Percentiles rank a stretch among this genome's conserved stretches.
Conservation (phyloP, 2,113 vertebrate species). For the Acanthisitta chloris region DNA sequence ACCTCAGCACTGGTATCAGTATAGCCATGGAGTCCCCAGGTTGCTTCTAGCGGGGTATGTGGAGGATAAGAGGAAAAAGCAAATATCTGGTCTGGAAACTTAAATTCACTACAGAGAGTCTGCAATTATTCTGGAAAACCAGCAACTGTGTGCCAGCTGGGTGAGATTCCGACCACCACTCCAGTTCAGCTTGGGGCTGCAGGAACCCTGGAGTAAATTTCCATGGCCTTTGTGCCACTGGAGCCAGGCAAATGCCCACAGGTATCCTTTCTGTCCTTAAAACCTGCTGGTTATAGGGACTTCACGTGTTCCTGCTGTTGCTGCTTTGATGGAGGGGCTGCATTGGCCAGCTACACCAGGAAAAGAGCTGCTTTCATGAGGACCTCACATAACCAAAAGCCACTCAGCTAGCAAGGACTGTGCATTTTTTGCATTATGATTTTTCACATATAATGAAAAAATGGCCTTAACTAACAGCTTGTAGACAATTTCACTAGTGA, state of each 20-base stretch:
- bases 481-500: background rate
- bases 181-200: background rate
- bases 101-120: background rate
- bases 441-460: background rate
- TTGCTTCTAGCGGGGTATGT: background rate
- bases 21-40: background rate
- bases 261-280: background rate
- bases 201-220: background rate
- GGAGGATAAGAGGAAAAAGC: background rate
- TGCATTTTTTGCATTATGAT: background rate
- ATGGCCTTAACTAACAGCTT: background rate
- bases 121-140: background rate
- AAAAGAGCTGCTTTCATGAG: background rate
- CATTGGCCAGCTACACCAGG: background rate
- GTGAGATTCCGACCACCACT: background rate
- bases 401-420: background rate
- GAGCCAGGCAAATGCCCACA: background rate
- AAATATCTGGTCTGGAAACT: background rate
- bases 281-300: background rate
- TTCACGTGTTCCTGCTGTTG: background rate
- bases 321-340: background rate
- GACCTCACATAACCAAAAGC: background rate
- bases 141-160: accelerated
- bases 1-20: background rate
- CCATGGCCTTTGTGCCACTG: background rate